Evolutionary conservation across 2,797 vertebrate genomes (phyloP).

Genomic region (Pangasius macronema): DNA sequence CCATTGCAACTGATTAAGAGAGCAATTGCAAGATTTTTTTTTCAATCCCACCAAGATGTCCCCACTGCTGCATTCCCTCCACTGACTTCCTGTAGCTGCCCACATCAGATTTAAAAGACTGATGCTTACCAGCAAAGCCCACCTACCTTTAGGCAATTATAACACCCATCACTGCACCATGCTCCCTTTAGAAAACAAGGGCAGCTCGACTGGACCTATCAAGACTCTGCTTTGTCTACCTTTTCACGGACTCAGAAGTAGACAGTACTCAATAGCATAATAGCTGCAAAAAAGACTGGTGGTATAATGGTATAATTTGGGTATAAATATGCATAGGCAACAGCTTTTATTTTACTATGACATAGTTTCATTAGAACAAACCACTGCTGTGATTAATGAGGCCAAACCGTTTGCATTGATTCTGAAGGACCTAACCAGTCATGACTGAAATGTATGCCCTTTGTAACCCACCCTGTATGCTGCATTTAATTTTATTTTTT

Average conservation of each 20-base stretch:
- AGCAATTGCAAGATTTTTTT: background rate
- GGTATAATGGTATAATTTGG: background rate
- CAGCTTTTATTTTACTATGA: background rate
- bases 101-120: background rate
- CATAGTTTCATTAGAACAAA: background rate
- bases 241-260: background rate
- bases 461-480: background rate
- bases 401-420: background rate
- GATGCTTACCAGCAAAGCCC: background rate
- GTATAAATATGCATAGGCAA: background rate
- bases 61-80: background rate
- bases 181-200: background rate
- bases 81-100: background rate
- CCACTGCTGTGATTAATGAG: background rate
- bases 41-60: background rate
- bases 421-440: background rate
- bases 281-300: background rate
- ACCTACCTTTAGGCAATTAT: background rate
- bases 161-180: background rate
- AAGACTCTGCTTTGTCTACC: background rate
- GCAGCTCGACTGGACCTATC: background rate
- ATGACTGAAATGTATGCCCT: background rate
- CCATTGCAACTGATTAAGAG: background rate
- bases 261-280: background rate
- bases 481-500: background rate